Conservation (phyloP, 2,113 vertebrate species). For the Pseudolaguvia tuberculata region DNA sequence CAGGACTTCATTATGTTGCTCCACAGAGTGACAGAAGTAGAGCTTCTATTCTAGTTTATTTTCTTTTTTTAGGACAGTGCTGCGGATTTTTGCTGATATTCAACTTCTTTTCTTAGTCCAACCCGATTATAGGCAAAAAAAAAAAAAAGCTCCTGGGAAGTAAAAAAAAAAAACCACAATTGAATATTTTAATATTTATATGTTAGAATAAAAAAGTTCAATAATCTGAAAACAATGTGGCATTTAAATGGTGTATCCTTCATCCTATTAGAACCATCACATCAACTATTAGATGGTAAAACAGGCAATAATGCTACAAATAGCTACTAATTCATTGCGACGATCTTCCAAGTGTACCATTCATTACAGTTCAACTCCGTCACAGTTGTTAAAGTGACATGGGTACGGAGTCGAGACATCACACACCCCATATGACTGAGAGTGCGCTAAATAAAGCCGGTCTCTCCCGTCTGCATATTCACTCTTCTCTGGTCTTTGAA, state of each 20-base stretch:
- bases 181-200: neutral
- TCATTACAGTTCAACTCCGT: neutral
- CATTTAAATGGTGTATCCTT: neutral
- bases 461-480: constrained; percentile 19
- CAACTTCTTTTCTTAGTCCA: constrained; percentile 14
- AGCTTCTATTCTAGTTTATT: constrained; percentile 11
- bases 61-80: constrained; percentile 7
- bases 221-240: neutral
- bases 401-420: neutral
- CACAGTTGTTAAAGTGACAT: neutral
- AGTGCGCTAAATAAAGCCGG: neutral
- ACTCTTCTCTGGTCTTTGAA: constrained; percentile 54
- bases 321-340: neutral
- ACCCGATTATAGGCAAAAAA: constrained; percentile 4
- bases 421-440: constrained; percentile 1
- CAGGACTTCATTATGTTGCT: neutral
- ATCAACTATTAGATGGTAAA: neutral
- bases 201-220: neutral
- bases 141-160: neutral
- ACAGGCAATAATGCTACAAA: neutral
- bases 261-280: neutral
- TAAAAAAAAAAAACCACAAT: too few species aligned
- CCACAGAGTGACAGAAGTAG: constrained; percentile 12
- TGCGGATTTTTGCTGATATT: constrained; percentile 1
- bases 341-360: neutral